Evolutionary conservation across 2,113 vertebrate genomes (phyloP).

Genomic region (Cheirogaleus medius): DNA sequence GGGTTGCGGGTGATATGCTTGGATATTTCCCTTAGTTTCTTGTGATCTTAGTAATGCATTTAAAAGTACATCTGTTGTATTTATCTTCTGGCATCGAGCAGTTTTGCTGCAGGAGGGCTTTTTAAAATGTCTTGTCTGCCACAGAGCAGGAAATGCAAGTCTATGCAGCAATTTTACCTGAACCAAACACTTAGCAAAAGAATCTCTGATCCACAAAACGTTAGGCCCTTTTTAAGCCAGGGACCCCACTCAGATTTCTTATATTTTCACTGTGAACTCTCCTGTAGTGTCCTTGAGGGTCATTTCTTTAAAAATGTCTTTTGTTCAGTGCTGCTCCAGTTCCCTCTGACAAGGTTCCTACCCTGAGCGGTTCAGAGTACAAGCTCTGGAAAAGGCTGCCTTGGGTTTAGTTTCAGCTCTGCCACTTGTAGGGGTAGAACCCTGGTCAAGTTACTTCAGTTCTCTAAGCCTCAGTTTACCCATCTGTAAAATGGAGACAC

Average conservation of each 20-base stretch:
- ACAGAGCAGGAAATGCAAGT: not conserved
- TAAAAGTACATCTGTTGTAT: not conserved
- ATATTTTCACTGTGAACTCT: not conserved
- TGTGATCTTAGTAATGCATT: not conserved
- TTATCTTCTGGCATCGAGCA: not conserved
- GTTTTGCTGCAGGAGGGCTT: not conserved
- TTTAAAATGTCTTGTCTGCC: not conserved
- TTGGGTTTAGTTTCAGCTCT: not conserved
- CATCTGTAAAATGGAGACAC: not conserved
- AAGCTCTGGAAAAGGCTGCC: not conserved
- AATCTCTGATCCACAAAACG: not conserved
- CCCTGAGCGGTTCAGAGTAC: not conserved
- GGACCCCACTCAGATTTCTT: not conserved
- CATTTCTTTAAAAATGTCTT: not conserved
- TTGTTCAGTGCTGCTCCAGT: not conserved
- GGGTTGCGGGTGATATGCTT: not conserved
- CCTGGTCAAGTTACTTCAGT: not conserved
- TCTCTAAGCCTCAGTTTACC: not conserved
- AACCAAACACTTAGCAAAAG: not conserved
- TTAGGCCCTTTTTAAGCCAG: too few species aligned
- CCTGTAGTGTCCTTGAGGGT: not conserved
- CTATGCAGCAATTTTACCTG: not conserved
- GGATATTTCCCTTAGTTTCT: not conserved
- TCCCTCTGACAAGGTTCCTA: not conserved
- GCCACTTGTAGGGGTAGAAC: not conserved